These are phyloP conservation scores for Drosophila multiciliata DNA, from an alignment of 2,888 invertebrate genomes.

Conservation along the genomic window DNA sequence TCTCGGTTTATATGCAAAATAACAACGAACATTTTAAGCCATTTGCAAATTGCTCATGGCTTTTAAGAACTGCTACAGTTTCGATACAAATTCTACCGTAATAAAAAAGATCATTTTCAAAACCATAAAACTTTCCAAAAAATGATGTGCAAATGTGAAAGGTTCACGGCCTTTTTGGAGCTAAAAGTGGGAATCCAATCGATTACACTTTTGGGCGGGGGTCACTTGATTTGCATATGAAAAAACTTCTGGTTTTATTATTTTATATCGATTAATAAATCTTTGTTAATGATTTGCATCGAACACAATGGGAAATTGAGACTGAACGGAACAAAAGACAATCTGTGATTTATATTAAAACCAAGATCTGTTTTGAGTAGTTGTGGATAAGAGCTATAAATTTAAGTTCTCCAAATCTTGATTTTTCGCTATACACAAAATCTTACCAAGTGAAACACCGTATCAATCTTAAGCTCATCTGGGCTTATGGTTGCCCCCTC, in stretches of 20 bases:
- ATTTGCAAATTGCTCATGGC: slow-evolving; percentile 71
- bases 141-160: slow-evolving; percentile 75
- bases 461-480: slow-evolving; percentile 38
- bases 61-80: slow-evolving; percentile 32
- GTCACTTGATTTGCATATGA: slow-evolving; percentile 43
- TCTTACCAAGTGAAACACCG: slow-evolving; percentile 31
- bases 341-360: slow-evolving; percentile 10
- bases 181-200: slow-evolving; percentile 25
- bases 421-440: slow-evolving; percentile 11
- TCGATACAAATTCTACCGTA: slow-evolving; percentile 39
- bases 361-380: slow-evolving; percentile 7
- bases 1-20: slow-evolving; percentile 25
- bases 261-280: slow-evolving; percentile 37
- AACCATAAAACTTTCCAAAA: slow-evolving; percentile 67
- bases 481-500: slow-evolving; percentile 28
- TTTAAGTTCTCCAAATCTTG: slow-evolving; percentile 8
- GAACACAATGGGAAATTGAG: slow-evolving; percentile 32
- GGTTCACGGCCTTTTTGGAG: slow-evolving; percentile 47
- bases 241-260: slow-evolving; percentile 34
- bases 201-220: slow-evolving; percentile 8
- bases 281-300: slow-evolving; percentile 29
- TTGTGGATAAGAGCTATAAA: slow-evolving; percentile 11
- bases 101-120: slow-evolving; percentile 54
- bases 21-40: slow-evolving; percentile 43
- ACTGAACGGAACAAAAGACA: slow-evolving; percentile 18